These are phyloP conservation scores for Torymus tubicola DNA, from an alignment of 2,888 invertebrate genomes.

Conservation along the genomic window DNA sequence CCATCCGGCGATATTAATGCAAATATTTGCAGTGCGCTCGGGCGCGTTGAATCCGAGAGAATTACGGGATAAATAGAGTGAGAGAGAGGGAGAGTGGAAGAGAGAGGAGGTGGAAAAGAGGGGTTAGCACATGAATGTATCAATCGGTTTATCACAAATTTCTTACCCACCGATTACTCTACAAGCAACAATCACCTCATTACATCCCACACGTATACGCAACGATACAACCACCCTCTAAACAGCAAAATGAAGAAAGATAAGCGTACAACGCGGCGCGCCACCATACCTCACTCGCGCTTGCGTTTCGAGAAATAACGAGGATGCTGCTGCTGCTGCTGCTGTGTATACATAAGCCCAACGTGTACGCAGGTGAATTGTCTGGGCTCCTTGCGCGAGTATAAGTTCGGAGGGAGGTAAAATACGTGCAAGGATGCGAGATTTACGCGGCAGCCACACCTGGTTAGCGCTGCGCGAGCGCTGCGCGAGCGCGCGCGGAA, in stretches of 20 bases:
- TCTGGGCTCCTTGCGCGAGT: neutral
- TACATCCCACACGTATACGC: no score
- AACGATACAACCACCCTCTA: neutral
- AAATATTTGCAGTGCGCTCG: conserved; percentile 6
- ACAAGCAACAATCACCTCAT: no score
- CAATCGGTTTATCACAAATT: no score
- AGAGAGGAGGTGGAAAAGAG: no score
- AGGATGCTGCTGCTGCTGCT: no score
- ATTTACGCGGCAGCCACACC: conserved; percentile 76
- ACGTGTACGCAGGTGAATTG: conserved; percentile 12
- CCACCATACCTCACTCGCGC: neutral
- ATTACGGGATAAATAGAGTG: no score
- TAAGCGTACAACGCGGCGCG: neutral
- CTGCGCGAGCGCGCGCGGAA: conserved; percentile 70
- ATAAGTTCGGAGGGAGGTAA: conserved; percentile 63
- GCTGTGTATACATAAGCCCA: no score
- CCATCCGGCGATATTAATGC: conserved; percentile 8
- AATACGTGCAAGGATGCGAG: conserved; percentile 74
- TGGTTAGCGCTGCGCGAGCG: conserved; percentile 75
- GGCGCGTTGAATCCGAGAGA: no score
- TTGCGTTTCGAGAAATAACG: no score
- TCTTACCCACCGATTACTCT: no score
- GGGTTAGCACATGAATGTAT: no score
- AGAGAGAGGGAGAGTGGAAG: no score
- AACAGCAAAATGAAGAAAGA: conserved; percentile 5